Evolutionary conservation across 2,113 vertebrate species (phyloP), one percentile per base, ranked within the genome.

Genomic region (Hemiprocne comata): DNA sequence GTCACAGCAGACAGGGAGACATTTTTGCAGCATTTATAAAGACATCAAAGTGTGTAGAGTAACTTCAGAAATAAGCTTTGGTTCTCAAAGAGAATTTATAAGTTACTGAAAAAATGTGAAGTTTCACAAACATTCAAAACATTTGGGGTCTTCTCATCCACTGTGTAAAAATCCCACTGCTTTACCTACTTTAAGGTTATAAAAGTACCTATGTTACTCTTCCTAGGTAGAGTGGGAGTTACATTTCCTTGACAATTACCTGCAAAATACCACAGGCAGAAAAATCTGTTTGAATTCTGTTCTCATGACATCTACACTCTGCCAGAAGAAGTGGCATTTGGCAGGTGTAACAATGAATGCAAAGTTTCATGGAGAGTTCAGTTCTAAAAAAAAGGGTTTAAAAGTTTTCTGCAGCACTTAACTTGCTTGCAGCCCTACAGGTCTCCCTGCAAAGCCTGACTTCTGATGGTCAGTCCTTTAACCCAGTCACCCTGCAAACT

Each of bases 1-100:
- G 93, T 74, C 78, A 76, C 51, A 76, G 85, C 85, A 87, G 89
- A 79, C 58, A 85, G 67, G 31, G 71, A 91, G 89, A 75, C 76
- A 61, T 79, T 76, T 89, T 25, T 51, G 23, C 60, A 85, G 87
- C 51, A 69, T 85, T 91, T 91, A 83, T 57, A 93, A 78, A 82
- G 62, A 72, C 74, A 91, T 83, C 78, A 60, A 87, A 91, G 87
- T 71, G 51, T 48, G 26, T 38, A 85, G 71, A 25, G 51, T 73
- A 88, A 62, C n/a, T 62, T 51, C 75, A 93, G 67, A 95, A 94
- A 89, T 38, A 76, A 85, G 40, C 62, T 80, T 76, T 33, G 69
- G 40, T 66, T 87, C 71, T 93, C 58, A 38, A 85, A 82, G 36
- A 79, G 78, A 94, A 60, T 54, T 9, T 70, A 9, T 26, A 87